Evolutionary conservation across 2,113 vertebrate species (phyloP), one percentile per base, ranked within the genome.

Genomic region (Dipodomys stephensi): DNA sequence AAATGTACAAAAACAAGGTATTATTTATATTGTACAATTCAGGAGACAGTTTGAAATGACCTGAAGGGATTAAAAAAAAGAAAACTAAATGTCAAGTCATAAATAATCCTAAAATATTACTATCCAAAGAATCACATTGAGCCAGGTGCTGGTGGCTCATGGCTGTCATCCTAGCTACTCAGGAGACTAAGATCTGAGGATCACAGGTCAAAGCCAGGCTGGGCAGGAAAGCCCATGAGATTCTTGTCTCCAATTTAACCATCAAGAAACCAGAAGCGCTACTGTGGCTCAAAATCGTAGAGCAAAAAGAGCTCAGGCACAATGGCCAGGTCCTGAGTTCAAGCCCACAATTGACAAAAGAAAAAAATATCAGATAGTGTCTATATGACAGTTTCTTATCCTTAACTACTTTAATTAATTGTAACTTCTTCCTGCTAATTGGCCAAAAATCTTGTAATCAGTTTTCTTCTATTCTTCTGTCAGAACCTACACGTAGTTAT

Each of bases 11-110:
- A 79, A 11, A 77, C 68, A 18, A 4, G 46, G 72, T 87, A 91
- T 95, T 93, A 96, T 94, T 96, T 91, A 83, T 92, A 86, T 84
- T 67, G 57, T 6, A 30, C 44, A 93, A 80, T 80, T 2, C 49
- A 74, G 74, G n/a, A 87, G 35, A 73, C 25, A 15, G n/a, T 78
- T 82, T 91, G 78, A 62, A 83, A 57, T 84, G 62, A 64, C 32
- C 27, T 83, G 62, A 91, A 67, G 44, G 91, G 85, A 93, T n/a
- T 27, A 25, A 92, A 88, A 19, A 86, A 86, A 72, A 64, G 83
- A 85, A 94, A 88, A 35, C 2, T 30, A 91, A 87, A 93, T 90
- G 1, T 73, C 77, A 92, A 92, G 69, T 39, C 68, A 78, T 6
- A 78, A 11, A 0, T 71, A n/a, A 57, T 86, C 35, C 28, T 78